Conservation (phyloP, 2,113 vertebrate species). For the Clarias batrachus region DNA sequence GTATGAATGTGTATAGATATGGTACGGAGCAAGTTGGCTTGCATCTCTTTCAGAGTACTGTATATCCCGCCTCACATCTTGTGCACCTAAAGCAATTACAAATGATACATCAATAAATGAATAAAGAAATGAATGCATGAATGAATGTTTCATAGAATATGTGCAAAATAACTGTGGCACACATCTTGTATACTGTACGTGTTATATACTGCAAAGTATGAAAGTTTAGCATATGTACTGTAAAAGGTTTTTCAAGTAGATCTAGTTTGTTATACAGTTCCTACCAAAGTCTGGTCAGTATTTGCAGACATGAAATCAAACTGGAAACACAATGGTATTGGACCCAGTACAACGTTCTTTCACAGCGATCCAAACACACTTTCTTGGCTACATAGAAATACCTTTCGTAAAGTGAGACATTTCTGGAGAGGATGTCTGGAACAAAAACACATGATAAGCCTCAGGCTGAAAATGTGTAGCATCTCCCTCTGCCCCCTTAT, state of each 20-base stretch:
- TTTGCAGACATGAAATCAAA: neutral
- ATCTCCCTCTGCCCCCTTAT: conserved; percentile 4
- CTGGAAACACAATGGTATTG: neutral
- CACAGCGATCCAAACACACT: neutral
- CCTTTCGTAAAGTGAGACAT: neutral
- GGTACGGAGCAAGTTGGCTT: neutral
- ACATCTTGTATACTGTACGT: neutral
- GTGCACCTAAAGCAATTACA: neutral
- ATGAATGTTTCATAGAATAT: neutral
- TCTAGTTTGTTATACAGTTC: neutral
- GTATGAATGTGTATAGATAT: neutral
- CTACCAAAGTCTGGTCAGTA: neutral
- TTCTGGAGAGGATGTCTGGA: neutral
- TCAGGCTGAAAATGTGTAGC: neutral
- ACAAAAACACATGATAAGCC: neutral
- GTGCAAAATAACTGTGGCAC: neutral
- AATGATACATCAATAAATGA: neutral
- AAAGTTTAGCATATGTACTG: neutral
- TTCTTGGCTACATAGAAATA: too few relatives aligned
- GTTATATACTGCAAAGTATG: neutral
- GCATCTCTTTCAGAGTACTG: neutral
- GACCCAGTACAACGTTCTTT: neutral
- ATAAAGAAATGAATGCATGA: neutral
- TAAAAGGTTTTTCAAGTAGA: neutral
- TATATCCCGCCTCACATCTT: neutral